Evolutionary conservation across 1,140 invertebrate genomes (phyloP).

Genomic region (Hydropsyche tenuis): DNA sequence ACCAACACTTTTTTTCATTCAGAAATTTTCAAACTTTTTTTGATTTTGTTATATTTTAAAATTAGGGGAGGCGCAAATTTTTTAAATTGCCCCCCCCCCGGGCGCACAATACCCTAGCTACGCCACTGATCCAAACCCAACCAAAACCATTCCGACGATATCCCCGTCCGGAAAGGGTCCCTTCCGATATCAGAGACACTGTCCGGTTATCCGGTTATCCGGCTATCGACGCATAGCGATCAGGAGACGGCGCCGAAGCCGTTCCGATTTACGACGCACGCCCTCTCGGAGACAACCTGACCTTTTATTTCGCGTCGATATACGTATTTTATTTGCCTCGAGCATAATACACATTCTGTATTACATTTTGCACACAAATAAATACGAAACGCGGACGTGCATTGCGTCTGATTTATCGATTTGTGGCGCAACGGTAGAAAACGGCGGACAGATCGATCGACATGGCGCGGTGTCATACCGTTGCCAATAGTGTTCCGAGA

Average conservation of each 20-base stretch:
- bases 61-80: no score
- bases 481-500: no score
- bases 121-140: no score
- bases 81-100: no score
- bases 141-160: no score
- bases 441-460: slow-evolving; percentile 8
- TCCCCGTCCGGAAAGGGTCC: neutral
- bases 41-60: no score
- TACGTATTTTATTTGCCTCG: slow-evolving; percentile 28
- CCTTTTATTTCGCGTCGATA: slow-evolving; percentile 43
- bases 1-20: no score
- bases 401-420: slow-evolving; percentile 22
- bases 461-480: neutral
- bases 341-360: no score
- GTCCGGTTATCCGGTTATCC: slow-evolving; percentile 17
- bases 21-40: no score
- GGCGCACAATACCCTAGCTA: no score
- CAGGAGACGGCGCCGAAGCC: slow-evolving; percentile 19
- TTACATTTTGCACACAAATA: no score
- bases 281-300: slow-evolving; percentile 32
- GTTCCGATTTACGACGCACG: slow-evolving; percentile 13
- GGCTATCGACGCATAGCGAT: slow-evolving; percentile 31
- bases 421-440: slow-evolving; percentile 22
- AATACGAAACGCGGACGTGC: no score
- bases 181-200: neutral